These are phyloP conservation scores for Volucella inanis DNA, from an alignment of 2,888 invertebrate species.

Conservation along the genomic window DNA sequence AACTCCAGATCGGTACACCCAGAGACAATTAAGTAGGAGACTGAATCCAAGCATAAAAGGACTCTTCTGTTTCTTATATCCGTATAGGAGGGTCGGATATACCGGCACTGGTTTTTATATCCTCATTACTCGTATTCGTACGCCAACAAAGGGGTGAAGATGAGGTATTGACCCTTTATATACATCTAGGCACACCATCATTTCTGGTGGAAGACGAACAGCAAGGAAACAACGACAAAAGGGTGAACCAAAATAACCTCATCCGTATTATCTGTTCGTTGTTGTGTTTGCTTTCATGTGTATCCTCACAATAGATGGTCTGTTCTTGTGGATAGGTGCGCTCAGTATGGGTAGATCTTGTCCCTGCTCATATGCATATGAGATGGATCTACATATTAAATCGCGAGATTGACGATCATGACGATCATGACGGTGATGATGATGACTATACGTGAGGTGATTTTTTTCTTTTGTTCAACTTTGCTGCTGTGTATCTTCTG, in stretches of 20 bases:
- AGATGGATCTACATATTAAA: conserved; percentile 74
- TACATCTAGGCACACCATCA: neutral
- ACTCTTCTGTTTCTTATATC: conserved; percentile 27
- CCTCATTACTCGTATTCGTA: conserved; percentile 56
- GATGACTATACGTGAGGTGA: conserved; percentile 66
- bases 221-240: conserved; percentile 56
- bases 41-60: conserved; percentile 42
- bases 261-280: conserved; percentile 66
- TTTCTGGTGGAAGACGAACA: neutral
- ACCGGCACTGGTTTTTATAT: conserved; percentile 71
- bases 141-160: conserved; percentile 54
- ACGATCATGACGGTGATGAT: no score
- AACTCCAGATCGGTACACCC: conserved; percentile 39
- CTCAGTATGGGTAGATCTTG: conserved; percentile 50
- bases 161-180: conserved; percentile 69
- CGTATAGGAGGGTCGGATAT: conserved; percentile 50
- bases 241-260: conserved; percentile 75
- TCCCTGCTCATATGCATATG: conserved; percentile 69
- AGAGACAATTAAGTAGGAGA: conserved; percentile 47
- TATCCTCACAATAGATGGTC: conserved; percentile 59
- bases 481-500: neutral
- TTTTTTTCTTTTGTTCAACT: conserved; percentile 36
- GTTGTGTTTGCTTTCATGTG: conserved; percentile 22
- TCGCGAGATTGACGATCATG: conserved; percentile 49
- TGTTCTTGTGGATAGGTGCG: conserved; percentile 61